Evolutionary conservation across 2,113 vertebrate genomes (phyloP), one percentile per base, ranked within the genome.

Genomic region (Rhynchomys soricoides): DNA sequence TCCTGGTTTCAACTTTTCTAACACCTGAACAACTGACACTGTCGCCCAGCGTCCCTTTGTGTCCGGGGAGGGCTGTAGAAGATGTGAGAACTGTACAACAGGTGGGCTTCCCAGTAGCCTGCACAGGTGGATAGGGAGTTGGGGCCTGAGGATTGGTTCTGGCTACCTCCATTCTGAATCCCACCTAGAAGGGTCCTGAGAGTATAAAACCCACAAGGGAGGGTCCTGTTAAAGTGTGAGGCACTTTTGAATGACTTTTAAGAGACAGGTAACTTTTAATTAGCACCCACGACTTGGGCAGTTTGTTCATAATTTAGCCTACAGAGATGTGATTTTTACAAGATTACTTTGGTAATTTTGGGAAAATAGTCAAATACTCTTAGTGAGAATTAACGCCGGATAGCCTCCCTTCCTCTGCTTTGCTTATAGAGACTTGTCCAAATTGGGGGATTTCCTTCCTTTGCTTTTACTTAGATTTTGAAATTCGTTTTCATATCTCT

Each of bases 281-380:
- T 37, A 75, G 96, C 82, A 70, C 86, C 70, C 59, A 31, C 0
- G 19, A 90, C 31, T 92, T 88, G 37, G 92, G 85, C 71, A 90
- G 68, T 66, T 93, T 95, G 93, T 93, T 45, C 73, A 66, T 64
- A 89, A 94, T 91, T 92, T 93, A 90, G 55, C 81, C 92, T 66
- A 31, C 79, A 37, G 37, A 71, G 78, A 95, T 94, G 87, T 74
- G 82, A 78, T 94, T 77, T 94, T 95, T 91, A 29, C 62, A 91
- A 86, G 75, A 78, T 96, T 96, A 91, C 81, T 96, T 81, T 94
- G 96, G 48, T 97, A 93, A 92, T 96, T 95, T 96, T 96, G 96
- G 96, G 92, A 96, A 93, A 92, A 95, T 96, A 94, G 93, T 94
- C 95, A 96, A 91, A 70, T 86, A 52, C 77, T 96, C 88, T 97